Evolutionary conservation across 2,797 vertebrate genomes (phyloP), one percentile per base, ranked within the genome.

Genomic region (Trachops cirrhosus): DNA sequence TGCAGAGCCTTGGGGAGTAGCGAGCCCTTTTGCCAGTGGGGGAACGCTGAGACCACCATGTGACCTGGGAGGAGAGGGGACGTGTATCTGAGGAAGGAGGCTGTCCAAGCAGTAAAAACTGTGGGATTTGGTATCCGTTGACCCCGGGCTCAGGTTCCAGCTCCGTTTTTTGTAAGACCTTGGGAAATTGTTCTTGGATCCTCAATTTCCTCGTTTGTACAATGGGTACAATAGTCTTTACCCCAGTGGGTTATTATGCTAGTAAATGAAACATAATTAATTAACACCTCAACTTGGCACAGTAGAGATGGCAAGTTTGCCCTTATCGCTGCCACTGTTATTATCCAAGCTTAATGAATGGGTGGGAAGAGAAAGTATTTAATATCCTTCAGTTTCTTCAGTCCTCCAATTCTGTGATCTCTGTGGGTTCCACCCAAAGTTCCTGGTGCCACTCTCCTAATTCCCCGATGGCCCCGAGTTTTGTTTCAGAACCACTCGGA

Each of bases 151-250:
- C 34, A 70, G n/a, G 21, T 62, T 44, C 62, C 77, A 74, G 10
- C 18, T 74, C 59, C 73, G 22, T 71, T 59, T 57, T 93, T 86
- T 71, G 29, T 71, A 37, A 94, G 89, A 78, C 24, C 12, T 18
- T 34, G 24, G 24, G 57, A 57, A 41, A 29, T 82, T 57, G 50
- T 44, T 84, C 39, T 64, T 86, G 44, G 32, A 59, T 37, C 7
- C 29, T 94, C 74, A 6, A 18, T 71, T 73, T 75, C 39, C 48
- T 89, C 39, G 37, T 88, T 39, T 84, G 32, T 75, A 80, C 79
- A 86, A 64, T 64, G 34, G 46, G 21, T 71, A 24, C 41, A 46
- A 77, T 39, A 19, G 19, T 34, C 22, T 68, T 34, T 85, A n/a
- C 3, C 73, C 32, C 11, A 22, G 3, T 32, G 9, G 24, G 26